Evolutionary conservation across 2,888 invertebrate genomes (phyloP), one percentile per base, ranked within the genome.

Genomic region (Esperia sulphurella): DNA sequence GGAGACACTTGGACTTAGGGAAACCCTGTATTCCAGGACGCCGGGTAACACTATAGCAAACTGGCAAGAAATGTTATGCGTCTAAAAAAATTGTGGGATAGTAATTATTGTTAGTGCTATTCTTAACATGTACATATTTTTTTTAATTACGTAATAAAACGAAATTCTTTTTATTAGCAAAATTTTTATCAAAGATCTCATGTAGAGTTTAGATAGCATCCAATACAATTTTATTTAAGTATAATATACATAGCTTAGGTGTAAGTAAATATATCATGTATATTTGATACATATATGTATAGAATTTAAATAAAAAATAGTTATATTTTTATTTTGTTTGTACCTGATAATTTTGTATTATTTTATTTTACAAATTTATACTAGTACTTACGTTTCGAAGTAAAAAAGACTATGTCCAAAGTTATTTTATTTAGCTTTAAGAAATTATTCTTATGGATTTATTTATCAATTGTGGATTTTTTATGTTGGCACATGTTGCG

Each of bases 301-400:
- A 9, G 31, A 4, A 7, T 31, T 35, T n/a, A n/a, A n/a, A n/a
- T n/a, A n/a, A n/a, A n/a, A 35, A n/a, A n/a, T 10, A 35, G 10
- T 35, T 28, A 40, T 40, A 40, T 40, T 21, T 40, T 40, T 12
- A 29, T 28, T 41, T 29, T 12, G 29, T 41, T 41, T 7, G 41
- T 41, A 41, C 41, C 41, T 41, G 29, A 41, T 41, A 12, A 41
- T 41, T 41, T 41, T 28, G 39, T 39, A 14, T 40, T 41, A 12
- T 41, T 41, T 10, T 41, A 41, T 14, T 13, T 39, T 39, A 7
- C 4, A 39, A 3, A 14, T 39, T 10, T 8, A 33, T 10, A 33
- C 33, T n/a, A 33, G 8, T 33, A 33, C 9, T 10, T 33, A 33
- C 9, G 10, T 6, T 4, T 10, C 30, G 5, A 21, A 21, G 21